These are phyloP conservation scores for Hoplodrina ambigua DNA, from an alignment of 2,888 invertebrate species.

Conservation along the genomic window DNA sequence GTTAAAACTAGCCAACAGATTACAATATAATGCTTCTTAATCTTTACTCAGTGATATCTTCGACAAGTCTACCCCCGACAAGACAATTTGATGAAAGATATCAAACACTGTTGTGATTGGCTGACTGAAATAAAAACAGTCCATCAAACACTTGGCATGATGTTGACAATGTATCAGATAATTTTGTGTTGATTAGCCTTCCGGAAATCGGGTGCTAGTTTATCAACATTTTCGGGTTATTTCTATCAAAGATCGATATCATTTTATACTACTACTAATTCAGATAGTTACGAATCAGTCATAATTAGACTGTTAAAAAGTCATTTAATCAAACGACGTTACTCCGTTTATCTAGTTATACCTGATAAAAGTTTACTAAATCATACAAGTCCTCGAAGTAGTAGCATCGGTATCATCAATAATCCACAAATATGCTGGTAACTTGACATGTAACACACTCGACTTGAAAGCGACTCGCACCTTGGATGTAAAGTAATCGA, in stretches of 20 bases:
- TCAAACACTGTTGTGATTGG: background rate
- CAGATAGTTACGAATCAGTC: background rate
- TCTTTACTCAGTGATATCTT: background rate
- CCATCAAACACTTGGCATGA: background rate
- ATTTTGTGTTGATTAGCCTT: background rate
- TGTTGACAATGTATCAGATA: background rate
- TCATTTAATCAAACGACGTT: background rate
- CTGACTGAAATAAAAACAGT: background rate
- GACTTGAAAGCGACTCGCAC: slow-evolving; percentile 56
- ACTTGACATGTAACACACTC: slow-evolving; percentile 48
- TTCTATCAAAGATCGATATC: background rate
- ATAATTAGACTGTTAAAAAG: slow-evolving; percentile 11
- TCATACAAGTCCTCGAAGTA: slow-evolving; percentile 1
- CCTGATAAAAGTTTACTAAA: slow-evolving; percentile 8
- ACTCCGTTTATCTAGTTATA: background rate
- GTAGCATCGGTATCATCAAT: slow-evolving; percentile 28
- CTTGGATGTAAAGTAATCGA: slow-evolving; percentile 65
- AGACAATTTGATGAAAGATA: background rate
- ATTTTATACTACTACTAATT: background rate
- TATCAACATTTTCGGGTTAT: background rate
- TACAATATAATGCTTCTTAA: background rate
- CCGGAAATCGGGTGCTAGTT: background rate
- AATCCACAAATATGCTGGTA: slow-evolving; percentile 36
- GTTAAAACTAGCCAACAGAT: background rate
- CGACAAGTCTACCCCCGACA: background rate